Percentiles rank a stretch among this genome's conserved stretches.
phyloP scores from a whole-genome alignment of 2,113 vertebrate species.

The Apeltes quadracus region DNA sequence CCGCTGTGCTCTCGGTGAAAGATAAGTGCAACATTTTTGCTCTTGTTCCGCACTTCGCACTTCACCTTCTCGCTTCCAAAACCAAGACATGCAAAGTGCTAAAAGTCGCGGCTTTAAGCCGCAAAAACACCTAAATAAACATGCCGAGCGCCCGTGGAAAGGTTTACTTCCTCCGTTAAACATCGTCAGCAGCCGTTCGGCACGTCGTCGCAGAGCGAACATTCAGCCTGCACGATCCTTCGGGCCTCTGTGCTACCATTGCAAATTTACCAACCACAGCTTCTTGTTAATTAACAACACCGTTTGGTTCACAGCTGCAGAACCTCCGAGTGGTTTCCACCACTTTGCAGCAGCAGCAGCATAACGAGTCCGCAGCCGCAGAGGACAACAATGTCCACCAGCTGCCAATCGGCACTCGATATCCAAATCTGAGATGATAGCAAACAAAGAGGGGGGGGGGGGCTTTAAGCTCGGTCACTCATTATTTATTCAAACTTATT shows the following conservation, averaged over 20 bases:
- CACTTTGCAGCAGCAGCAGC: slow-evolving; percentile 20
- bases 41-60: too few species aligned
- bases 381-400: slow-evolving; percentile 3
- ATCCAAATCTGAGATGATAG: neutral
- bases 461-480: too few species aligned
- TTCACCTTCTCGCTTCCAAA: neutral
- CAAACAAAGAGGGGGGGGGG: neutral
- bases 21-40: too few species aligned
- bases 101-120: too few species aligned
- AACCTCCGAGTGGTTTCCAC: neutral
- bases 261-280: slow-evolving; percentile 22
- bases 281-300: neutral
- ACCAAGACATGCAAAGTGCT: too few species aligned
- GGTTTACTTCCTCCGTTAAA: slow-evolving; percentile 31
- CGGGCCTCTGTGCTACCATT: neutral
- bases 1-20: too few species aligned
- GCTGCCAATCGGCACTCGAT: neutral
- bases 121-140: too few species aligned
- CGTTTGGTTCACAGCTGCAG: neutral
- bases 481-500: too few species aligned
- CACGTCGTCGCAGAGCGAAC: slow-evolving; percentile 6
- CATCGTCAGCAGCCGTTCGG: slow-evolving; percentile 38
- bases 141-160: neutral
- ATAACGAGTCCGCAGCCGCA: slow-evolving; percentile 20
- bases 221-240: neutral